These are phyloP conservation scores for Eucidaris tribuloides DNA, from an alignment of 35 echinoderm and acorn worm species.

Conservation along the genomic window DNA sequence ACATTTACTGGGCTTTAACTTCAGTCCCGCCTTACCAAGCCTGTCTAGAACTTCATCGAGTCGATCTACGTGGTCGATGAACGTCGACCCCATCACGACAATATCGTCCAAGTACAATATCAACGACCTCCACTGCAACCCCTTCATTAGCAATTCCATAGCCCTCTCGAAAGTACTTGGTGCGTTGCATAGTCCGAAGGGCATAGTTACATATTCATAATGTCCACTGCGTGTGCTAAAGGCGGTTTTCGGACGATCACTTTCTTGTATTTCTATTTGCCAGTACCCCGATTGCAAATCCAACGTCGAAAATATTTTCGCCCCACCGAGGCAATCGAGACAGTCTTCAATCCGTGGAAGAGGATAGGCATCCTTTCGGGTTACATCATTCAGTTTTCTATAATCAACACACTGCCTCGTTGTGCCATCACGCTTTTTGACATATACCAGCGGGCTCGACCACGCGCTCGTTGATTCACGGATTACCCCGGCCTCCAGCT, in stretches of 20 bases:
- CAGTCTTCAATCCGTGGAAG: conserved; percentile 51
- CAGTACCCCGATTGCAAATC: conserved; percentile 39
- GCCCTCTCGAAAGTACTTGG: conserved; percentile 32
- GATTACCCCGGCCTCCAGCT: conserved; percentile 9
- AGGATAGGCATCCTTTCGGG: conserved; percentile 37
- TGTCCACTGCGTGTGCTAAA: conserved; percentile 6
- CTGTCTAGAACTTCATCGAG: conserved; percentile 34
- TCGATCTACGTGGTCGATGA: conserved; percentile 16
- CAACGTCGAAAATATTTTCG: conserved; percentile 33
- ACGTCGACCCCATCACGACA: conserved; percentile 10
- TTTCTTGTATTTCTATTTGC: conserved; percentile 21
- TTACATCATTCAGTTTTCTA: conserved; percentile 12
- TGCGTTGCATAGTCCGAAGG: conserved; percentile 52
- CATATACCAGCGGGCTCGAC: background rate
- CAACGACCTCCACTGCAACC: conserved; percentile 33
- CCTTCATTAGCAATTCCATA: conserved; percentile 42
- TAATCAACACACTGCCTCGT: conserved; percentile 35
- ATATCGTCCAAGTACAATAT: conserved; percentile 54
- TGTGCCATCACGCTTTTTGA: conserved; percentile 10
- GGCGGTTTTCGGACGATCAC: conserved; percentile 23
- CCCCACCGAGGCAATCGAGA: conserved; percentile 25
- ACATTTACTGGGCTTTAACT: conserved; percentile 52
- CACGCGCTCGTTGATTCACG: conserved; percentile 26
- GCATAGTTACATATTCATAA: conserved; percentile 33
- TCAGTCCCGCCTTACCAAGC: conserved; percentile 11